Conservation (phyloP, 1,140 invertebrate genomes). For the Zaprionus kolodkinae region DNA sequence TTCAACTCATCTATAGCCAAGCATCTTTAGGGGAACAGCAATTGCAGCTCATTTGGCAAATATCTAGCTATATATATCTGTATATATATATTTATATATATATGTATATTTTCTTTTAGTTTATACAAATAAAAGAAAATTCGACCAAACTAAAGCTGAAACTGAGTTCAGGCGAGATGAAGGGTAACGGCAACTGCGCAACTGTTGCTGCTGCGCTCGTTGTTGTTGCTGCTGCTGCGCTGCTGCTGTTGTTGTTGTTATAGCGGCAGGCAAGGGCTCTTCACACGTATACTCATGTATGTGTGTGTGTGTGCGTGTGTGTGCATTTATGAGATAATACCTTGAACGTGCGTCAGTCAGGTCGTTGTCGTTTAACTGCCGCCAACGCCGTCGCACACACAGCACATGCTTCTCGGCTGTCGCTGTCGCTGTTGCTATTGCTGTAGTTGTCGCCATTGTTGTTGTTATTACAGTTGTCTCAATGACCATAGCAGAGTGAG, state of each 20-base stretch:
- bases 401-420: constrained; percentile 31
- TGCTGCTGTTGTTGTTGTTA: constrained; percentile 38
- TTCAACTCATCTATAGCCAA: too few relatives aligned
- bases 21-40: too few relatives aligned
- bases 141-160: constrained; percentile 17
- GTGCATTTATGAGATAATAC: constrained; percentile 80
- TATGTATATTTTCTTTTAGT: too few relatives aligned
- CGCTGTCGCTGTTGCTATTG: constrained; percentile 19
- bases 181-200: constrained; percentile 45
- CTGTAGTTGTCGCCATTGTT: constrained; percentile 15
- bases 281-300: constrained; percentile 10
- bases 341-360: constrained; percentile 82
- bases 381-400: constrained; percentile 31
- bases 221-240: constrained; percentile 24
- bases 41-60: too few relatives aligned
- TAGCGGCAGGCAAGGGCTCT: constrained; percentile 58
- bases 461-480: neutral
- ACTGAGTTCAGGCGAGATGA: constrained; percentile 11
- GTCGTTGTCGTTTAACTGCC: constrained; percentile 71
- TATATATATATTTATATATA: too few relatives aligned
- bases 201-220: constrained; percentile 58
- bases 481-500: neutral
- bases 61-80: too few relatives aligned
- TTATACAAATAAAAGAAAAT: neutral
- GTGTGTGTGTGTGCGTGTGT: constrained; percentile 22